These are phyloP conservation scores for Vanessa atalanta DNA, from an alignment of 1,140 invertebrate species.

Conservation along the genomic window DNA sequence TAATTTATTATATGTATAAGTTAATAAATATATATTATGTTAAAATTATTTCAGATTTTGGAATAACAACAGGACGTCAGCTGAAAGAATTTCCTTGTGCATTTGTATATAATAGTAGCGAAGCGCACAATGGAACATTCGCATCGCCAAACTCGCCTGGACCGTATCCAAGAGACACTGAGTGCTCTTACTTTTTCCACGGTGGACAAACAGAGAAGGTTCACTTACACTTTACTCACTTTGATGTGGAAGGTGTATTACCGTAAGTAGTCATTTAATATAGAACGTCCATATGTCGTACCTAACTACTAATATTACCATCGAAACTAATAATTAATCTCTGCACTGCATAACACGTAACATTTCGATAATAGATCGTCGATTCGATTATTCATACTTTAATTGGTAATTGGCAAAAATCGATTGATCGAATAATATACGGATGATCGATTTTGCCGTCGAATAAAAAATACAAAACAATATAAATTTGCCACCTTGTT, in stretches of 20 bases:
- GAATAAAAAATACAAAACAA: no score
- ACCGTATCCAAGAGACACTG: constrained; percentile 93
- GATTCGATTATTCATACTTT: no score
- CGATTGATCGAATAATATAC: no score
- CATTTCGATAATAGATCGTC: no score
- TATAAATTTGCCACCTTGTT: neutral
- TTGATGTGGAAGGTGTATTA: constrained; percentile 94
- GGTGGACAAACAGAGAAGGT: constrained; percentile 90
- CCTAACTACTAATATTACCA: no score
- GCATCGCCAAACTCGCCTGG: constrained; percentile 96
- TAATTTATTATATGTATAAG: no score
- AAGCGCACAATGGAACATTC: constrained; percentile 90
- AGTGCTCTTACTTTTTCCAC: constrained; percentile 97
- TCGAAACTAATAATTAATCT: no score
- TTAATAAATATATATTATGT: neutral
- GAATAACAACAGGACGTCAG: constrained; percentile 89
- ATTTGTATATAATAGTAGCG: constrained; percentile 91
- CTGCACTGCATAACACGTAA: no score
- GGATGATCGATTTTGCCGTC: no score
- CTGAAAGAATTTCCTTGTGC: constrained; percentile 88
- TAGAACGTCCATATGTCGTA: no score
- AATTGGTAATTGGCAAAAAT: no score
- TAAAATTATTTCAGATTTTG: constrained; percentile 84
- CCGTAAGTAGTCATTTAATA: constrained; percentile 85
- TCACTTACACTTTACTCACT: constrained; percentile 92